phyloP scores from a whole-genome alignment of 2,113 vertebrate genomes.

The Ancistrus triradiatus region DNA sequence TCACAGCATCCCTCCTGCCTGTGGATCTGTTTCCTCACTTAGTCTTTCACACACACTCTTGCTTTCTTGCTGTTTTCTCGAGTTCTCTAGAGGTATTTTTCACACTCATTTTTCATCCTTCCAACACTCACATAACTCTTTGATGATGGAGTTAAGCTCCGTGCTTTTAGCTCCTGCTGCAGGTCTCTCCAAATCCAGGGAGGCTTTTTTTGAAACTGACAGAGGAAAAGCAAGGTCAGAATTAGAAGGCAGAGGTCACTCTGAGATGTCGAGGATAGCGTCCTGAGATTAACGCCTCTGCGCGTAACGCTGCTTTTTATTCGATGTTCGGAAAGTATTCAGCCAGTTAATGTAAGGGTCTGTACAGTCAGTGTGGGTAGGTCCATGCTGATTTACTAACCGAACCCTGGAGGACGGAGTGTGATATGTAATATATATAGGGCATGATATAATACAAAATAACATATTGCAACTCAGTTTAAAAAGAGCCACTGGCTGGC shows the following conservation, averaged over 20 bases:
- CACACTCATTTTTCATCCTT: constrained; percentile 45
- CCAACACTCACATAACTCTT: constrained; percentile 48
- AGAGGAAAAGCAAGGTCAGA: constrained; percentile 11
- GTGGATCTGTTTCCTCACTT: neutral
- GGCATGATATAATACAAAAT: no score
- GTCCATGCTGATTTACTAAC: no score
- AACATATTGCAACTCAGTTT: no score
- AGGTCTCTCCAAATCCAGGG: constrained; percentile 47
- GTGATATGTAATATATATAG: no score
- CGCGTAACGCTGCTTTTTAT: neutral
- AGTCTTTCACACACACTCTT: neutral
- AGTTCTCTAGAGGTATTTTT: constrained; percentile 33
- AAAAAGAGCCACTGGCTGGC: no score
- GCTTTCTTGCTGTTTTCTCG: neutral
- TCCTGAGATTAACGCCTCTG: constrained; percentile 31
- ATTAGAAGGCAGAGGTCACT: constrained; percentile 40
- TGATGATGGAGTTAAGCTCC: constrained; percentile 17
- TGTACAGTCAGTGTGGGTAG: no score
- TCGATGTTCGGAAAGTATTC: neutral
- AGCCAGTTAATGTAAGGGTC: neutral
- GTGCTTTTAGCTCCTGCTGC: constrained; percentile 42
- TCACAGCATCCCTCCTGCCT: constrained; percentile 1
- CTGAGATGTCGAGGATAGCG: constrained; percentile 48
- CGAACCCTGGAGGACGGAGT: no score
- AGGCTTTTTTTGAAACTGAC: constrained; percentile 39